Percentiles rank a stretch among this genome's conserved stretches.
Conservation (phyloP, 2,113 vertebrate genomes). For the Drymodes brunneopygia region DNA sequence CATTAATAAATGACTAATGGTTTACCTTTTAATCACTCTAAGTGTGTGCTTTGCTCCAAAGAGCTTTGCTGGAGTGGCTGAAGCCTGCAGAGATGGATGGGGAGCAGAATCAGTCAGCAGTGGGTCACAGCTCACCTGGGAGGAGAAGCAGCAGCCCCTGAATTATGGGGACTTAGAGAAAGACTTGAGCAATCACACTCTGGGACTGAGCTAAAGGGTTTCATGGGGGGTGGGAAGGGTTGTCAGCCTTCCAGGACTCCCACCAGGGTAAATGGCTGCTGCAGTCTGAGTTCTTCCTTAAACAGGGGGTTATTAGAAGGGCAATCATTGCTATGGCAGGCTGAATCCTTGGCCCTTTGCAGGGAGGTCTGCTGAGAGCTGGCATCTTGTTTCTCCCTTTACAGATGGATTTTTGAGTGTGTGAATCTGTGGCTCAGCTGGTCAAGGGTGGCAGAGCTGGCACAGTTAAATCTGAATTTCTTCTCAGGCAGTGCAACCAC, state of each 20-base stretch:
- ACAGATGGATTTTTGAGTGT: accelerated
- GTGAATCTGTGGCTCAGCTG: accelerated
- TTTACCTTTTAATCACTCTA: not conserved
- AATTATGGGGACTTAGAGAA: not conserved
- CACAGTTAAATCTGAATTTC: not conserved
- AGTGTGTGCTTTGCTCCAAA: not conserved
- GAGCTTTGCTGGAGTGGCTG: not conserved
- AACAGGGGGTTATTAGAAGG: not conserved
- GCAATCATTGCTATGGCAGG: not conserved
- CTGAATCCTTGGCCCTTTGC: not conserved
- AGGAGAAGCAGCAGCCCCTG: not conserved
- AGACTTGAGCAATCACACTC: not conserved
- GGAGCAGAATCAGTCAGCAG: not conserved
- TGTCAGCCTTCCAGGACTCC: not conserved
- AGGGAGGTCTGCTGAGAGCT: not conserved
- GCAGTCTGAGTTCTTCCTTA: not conserved
- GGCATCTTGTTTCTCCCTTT: not conserved
- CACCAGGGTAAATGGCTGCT: not conserved
- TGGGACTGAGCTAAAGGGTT: not conserved
- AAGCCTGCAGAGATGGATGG: not conserved
- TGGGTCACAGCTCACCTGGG: not conserved
- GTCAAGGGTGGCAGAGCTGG: not conserved
- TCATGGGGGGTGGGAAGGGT: not conserved
- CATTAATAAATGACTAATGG: not conserved
- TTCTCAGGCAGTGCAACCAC: not conserved